Base-by-base conservation (phyloP, 1,140 invertebrate species). In the Paralvinella palmiformis region DNA sequence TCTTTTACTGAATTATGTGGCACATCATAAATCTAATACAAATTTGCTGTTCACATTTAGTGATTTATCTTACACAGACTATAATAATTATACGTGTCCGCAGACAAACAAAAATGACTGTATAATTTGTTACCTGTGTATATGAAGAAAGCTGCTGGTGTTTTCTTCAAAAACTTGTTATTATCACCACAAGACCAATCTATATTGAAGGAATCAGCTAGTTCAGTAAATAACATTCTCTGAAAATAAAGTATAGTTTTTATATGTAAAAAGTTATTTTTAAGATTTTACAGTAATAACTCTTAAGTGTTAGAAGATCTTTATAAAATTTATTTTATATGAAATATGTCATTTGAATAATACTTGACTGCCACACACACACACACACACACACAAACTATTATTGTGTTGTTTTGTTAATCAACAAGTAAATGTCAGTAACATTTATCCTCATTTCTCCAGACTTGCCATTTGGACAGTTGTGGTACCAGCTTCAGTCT, bases 171-270 rank as follows among this genome's bases (percentile, higher is more conserved):
- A 52, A 78, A 79, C 59, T 75, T 79, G 6, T 71, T 67, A 66
- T 79, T 78, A 15, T 78, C 77, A 36, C 79, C 80, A 29, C 69
- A 59, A n/a, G 66, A 74, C 82, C 83, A 85, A 63, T 91, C 85
- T 29, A 87, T 85, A 45, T 88, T 83, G 2, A 92, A 72, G 36
- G 89, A 85, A 65, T 85, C 83, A 64, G 88, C 84, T 53, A 92
- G 85, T 0, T 87, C 84, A 27, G 87, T 85, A 75, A 88, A 94
- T 1, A 59, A 52, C 32, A 79, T 67, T 29, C 59, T 69, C 77
- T 82, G 58, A 62, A 73, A 64, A 65, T 13, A 64, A 36, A 27
- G 27, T 27, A 20, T 22, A 52, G 48, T 27, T 27, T 52, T 22
- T 10, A 22, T 52, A 52, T 29, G 31, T 3, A 52, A 10, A 6